Conservation (phyloP, 1,140 invertebrate genomes). For the Drosophila chauvacae region DNA sequence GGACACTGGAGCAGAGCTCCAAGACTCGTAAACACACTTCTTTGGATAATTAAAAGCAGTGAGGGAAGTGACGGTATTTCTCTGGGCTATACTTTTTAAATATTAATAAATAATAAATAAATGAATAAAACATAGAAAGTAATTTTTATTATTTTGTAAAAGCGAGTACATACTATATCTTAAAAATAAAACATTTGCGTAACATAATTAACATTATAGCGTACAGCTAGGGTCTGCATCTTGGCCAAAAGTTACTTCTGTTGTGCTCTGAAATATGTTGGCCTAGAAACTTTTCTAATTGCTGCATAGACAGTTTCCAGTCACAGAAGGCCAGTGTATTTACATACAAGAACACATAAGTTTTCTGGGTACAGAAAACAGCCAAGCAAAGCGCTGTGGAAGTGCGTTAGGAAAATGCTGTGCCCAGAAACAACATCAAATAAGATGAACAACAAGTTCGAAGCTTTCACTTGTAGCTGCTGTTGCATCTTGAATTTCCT, state of each 20-base stretch:
- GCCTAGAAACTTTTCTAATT: slow-evolving; percentile 70
- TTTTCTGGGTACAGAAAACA: slow-evolving; percentile 22
- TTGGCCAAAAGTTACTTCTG: slow-evolving; percentile 14
- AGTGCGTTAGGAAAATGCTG: slow-evolving; percentile 15
- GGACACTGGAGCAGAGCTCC: background rate
- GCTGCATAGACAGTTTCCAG: slow-evolving; percentile 64
- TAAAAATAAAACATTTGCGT: background rate
- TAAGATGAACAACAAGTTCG: slow-evolving; percentile 22
- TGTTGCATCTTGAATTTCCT: slow-evolving; percentile 9
- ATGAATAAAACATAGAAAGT: no score
- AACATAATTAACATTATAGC: background rate
- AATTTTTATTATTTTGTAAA: no score
- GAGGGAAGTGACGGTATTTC: background rate
- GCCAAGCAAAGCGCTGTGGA: background rate
- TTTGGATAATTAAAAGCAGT: background rate
- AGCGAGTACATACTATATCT: rapidly evolving
- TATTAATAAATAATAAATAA: background rate
- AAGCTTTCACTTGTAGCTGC: slow-evolving; percentile 7
- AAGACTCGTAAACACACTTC: background rate
- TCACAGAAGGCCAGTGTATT: slow-evolving; percentile 27
- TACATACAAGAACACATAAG: slow-evolving; percentile 21
- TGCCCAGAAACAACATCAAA: slow-evolving; percentile 31
- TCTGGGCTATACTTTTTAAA: background rate
- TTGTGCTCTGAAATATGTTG: slow-evolving; percentile 38
- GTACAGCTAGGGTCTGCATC: background rate